Evolutionary conservation across 2,888 invertebrate species (phyloP), one percentile per base, ranked within the genome.

Genomic region (Oligia latruncula): DNA sequence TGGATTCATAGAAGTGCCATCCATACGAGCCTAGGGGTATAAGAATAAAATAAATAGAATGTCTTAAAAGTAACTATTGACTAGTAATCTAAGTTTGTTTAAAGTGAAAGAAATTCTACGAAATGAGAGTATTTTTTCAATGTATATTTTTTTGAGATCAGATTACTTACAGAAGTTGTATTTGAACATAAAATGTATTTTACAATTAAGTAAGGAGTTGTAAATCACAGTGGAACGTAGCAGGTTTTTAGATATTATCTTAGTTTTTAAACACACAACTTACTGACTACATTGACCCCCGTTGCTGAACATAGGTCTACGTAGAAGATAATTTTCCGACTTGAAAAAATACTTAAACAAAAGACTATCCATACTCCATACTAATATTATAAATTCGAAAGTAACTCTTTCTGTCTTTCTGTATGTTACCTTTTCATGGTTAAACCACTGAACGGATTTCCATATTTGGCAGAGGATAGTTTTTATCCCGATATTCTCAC

Each of bases 11-110:
- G 13, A 77, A 72, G n/a, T 43, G 55, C n/a, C n/a, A 60, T n/a
- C 71, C 17, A 60, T 49, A 58, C 23, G 17, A 23, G 29, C 20
- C 20, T 13, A 0, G 20, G 4, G 23, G 2, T 46, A 13, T 35
- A 35, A 4, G 9, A 35, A 55, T 35, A 70, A 58, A 68, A 43
- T 55, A 58, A 71, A 70, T 29, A 40, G 29, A 76, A 62, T 46
- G 15, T 67, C 71, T 71, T 6, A 62, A 58, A 68, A 65, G 8
- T n/a, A n/a, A 46, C 66, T 72, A 64, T 81, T 43, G n/a, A 66
- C 71, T 23, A 52, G 6, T 71, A 13, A 70, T 77, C 23, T 46
- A 73, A 77, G 40, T 77, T 77, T 13, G n/a, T 17, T 1, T 15
- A 23, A 80, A 40, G 17, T 67, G n/a, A 60, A 62, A 29, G 4